phyloP scores from a whole-genome alignment of 1,140 invertebrate genomes.

The Sitobion miscanthi region DNA sequence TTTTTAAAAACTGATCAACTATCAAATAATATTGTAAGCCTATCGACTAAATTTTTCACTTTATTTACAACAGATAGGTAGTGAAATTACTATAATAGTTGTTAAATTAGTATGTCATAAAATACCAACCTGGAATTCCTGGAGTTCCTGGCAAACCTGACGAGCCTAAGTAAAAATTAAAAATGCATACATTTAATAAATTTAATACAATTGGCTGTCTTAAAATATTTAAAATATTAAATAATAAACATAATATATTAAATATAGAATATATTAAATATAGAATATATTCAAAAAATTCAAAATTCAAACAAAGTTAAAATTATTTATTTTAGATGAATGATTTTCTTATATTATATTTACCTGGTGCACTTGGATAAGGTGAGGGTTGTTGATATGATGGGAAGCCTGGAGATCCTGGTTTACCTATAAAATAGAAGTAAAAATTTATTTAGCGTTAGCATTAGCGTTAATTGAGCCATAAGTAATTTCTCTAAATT shows the following conservation, averaged over 20 bases:
- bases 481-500: too few relatives aligned
- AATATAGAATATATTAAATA: too few relatives aligned
- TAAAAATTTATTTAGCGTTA: too few relatives aligned
- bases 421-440: neutral
- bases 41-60: too few relatives aligned
- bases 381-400: constrained; percentile 56
- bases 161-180: neutral
- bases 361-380: neutral
- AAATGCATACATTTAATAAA: neutral
- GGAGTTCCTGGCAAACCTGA: constrained; percentile 61
- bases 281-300: too few relatives aligned
- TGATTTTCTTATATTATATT: neutral
- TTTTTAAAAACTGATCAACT: too few relatives aligned
- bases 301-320: neutral
- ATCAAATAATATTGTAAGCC: too few relatives aligned
- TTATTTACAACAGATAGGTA: too few relatives aligned
- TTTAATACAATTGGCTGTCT: too few relatives aligned
- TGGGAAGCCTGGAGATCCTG: constrained; percentile 57
- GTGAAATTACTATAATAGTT: too few relatives aligned
- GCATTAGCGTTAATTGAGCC: too few relatives aligned
- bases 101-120: neutral
- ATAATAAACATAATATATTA: neutral
- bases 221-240: neutral
- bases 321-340: neutral
- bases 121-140: constrained; percentile 59